Percentiles rank a stretch among this genome's conserved stretches.
Evolutionary conservation across 1,140 invertebrate species (phyloP).

Genomic region (Cotesia chilonis): DNA sequence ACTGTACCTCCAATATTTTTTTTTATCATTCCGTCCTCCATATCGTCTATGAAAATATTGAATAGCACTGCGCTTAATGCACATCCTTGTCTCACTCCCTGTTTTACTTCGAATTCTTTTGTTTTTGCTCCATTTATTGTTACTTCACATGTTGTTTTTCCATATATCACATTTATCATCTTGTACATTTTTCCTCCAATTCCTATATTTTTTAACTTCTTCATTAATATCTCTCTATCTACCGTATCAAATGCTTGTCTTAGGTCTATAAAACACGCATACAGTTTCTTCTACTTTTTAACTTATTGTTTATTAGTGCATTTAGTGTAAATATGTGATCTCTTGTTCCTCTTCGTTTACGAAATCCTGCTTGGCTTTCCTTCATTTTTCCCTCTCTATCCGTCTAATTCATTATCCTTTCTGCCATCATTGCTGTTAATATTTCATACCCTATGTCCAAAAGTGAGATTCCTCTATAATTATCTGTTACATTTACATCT

Average conservation of each 20-base stretch:
- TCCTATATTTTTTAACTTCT: neutral
- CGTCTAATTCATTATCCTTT: neutral
- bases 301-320: neutral
- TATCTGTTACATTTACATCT: too few species aligned
- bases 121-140: neutral
- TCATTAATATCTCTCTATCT: too few species aligned
- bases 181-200: neutral
- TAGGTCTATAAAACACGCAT: too few species aligned
- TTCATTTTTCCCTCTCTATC: conserved; percentile 11
- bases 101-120: neutral
- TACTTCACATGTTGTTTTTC: neutral
- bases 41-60: neutral
- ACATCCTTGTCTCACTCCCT: conserved; percentile 4
- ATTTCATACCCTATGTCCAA: neutral
- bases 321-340: conserved; percentile 35
- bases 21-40: neutral
- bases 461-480: neutral
- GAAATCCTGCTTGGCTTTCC: conserved; percentile 16
- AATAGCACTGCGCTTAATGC: conserved; percentile 16
- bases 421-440: neutral
- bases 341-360: neutral
- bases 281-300: neutral
- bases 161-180: neutral
- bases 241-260: too few species aligned
- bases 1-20: neutral